A percentile compares a stretch with the other conserved stretches of the same genome.
These are phyloP conservation scores for Theocolax elegans DNA, from an alignment of 1,140 invertebrate genomes.

Conservation along the genomic window DNA sequence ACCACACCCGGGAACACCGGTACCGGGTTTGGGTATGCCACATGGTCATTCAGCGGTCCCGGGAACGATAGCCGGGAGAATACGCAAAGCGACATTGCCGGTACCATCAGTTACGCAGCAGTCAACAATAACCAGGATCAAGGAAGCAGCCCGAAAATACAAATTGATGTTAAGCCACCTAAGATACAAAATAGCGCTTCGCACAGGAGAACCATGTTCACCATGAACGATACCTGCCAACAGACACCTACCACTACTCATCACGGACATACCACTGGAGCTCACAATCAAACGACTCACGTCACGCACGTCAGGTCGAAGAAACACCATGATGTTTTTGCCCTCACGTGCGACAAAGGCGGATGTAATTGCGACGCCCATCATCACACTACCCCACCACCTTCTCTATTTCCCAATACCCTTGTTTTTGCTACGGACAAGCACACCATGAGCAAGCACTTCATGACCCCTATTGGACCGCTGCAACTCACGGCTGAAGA, in stretches of 20 bases:
- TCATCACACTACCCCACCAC: conserved; percentile 59
- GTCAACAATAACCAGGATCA: conserved; percentile 67
- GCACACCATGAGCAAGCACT: conserved; percentile 65
- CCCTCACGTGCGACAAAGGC: conserved; percentile 61
- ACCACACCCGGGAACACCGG: conserved; percentile 65
- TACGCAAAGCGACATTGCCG: conserved; percentile 58
- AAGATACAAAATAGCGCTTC: conserved; percentile 40
- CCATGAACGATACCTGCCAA: conserved; percentile 64
- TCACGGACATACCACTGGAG: conserved; percentile 60
- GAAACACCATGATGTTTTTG: conserved; percentile 63
- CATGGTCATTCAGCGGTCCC: conserved; percentile 63
- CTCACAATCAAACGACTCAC: conserved; percentile 63
- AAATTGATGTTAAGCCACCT: conserved; percentile 63
- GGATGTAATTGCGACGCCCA: conserved; percentile 64
- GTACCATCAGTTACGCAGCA: conserved; percentile 63
- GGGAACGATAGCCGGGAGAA: conserved; percentile 60
- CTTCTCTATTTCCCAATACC: conserved; percentile 61
- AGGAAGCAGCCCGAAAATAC: conserved; percentile 64
- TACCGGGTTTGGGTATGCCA: conserved; percentile 63
- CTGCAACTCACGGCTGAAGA: conserved; percentile 79
- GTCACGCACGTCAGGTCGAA: conserved; percentile 60
- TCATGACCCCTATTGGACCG: conserved; percentile 77
- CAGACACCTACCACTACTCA: conserved; percentile 63
- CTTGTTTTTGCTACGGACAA: conserved; percentile 65
- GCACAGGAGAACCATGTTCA: conserved; percentile 61